A percentile compares a stretch with the other conserved stretches of the same genome.
Evolutionary conservation across 2,113 vertebrate genomes (phyloP).

Genomic region (Phocoena sinus): DNA sequence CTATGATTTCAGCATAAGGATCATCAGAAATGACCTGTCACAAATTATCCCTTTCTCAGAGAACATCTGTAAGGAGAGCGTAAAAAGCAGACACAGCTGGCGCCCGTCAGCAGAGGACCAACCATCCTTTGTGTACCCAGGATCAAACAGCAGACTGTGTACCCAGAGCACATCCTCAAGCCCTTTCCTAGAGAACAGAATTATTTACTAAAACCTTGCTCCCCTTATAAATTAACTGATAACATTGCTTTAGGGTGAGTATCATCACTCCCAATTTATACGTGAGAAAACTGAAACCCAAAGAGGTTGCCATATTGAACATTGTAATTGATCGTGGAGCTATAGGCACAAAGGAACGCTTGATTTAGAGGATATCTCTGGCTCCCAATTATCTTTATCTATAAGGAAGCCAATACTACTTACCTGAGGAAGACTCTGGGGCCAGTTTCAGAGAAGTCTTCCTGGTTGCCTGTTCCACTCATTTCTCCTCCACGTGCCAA

Average conservation of each 20-base stretch:
- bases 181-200: background rate
- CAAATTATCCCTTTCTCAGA: background rate
- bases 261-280: background rate
- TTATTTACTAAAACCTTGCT: background rate
- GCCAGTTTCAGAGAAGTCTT: background rate
- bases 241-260: background rate
- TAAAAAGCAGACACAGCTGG: background rate
- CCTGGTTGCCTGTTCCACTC: fast-evolving
- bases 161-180: background rate
- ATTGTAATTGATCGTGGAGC: fast-evolving
- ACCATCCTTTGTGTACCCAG: fast-evolving
- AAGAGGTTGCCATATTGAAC: background rate
- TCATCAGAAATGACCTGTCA: background rate
- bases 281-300: background rate
- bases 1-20: background rate
- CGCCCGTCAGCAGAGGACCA: background rate
- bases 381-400: background rate
- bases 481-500: background rate
- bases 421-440: background rate
- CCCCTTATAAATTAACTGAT: background rate
- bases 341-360: background rate
- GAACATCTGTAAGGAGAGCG: background rate
- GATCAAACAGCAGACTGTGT: background rate
- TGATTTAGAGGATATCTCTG: background rate
- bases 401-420: background rate